Conservation (phyloP, 2,113 vertebrate species). For the Tretioscincus oriximinensis region DNA sequence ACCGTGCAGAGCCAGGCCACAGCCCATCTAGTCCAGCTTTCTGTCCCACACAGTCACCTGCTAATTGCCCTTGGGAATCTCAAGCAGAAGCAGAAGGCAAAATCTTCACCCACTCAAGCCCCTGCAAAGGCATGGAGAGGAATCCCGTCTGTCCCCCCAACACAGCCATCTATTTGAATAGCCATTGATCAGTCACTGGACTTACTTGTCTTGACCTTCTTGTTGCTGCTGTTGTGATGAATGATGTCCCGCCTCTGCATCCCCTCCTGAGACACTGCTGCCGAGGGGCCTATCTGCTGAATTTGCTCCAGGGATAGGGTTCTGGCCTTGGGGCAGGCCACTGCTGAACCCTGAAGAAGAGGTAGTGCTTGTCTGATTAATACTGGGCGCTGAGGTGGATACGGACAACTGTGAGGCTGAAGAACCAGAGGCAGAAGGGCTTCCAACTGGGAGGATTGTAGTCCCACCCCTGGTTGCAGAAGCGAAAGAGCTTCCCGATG, state of each 20-base stretch:
- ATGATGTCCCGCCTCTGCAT: slow-evolving; percentile 74
- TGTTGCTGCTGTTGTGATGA: slow-evolving; percentile 73
- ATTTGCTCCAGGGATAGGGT: slow-evolving; percentile 61
- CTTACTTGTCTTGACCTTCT: slow-evolving; percentile 78
- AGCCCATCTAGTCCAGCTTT: no score
- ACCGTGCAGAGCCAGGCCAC: no score
- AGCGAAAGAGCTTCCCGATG: slow-evolving; percentile 67
- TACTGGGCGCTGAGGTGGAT: slow-evolving; percentile 66
- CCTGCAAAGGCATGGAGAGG: no score
- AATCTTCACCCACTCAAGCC: no score
- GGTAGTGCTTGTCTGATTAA: slow-evolving; percentile 65
- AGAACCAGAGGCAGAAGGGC: slow-evolving; percentile 58
- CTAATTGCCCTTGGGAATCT: no score
- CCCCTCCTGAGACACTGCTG: slow-evolving; percentile 61
- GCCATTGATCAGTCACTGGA: background rate
- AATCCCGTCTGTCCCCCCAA: no score
- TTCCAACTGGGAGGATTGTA: slow-evolving; percentile 57
- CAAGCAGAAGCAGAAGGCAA: no score
- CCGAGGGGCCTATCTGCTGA: slow-evolving; percentile 73
- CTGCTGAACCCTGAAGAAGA: slow-evolving; percentile 72
- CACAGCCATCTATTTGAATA: no score
- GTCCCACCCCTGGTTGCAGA: slow-evolving; percentile 67
- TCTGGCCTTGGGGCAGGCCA: slow-evolving; percentile 63
- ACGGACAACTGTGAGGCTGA: slow-evolving; percentile 65
- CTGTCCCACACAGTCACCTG: no score